Evolutionary conservation across 1,140 invertebrate species (phyloP), one percentile per base, ranked within the genome.

Genomic region (Drosophila subobscura): DNA sequence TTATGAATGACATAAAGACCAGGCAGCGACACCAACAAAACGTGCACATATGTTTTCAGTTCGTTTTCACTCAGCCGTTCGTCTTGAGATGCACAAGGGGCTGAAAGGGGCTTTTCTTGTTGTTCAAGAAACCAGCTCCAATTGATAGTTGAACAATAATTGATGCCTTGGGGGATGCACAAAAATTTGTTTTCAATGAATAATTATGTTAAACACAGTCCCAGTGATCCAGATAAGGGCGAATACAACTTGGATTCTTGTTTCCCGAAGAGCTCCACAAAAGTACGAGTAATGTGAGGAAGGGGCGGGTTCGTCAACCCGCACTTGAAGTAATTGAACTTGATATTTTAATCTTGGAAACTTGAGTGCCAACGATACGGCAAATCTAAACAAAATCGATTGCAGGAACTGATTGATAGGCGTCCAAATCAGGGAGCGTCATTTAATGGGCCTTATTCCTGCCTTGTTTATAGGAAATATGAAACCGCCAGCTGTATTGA

Each of bases 1-100:
- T 68, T 68, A 68, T 55, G 22, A 40, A 52, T 41, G 22, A 72
- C 72, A 72, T 72, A 72, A 72, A 72, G 29, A 10, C 3, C 29
- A 33, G 29, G 29, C 29, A 27, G 27, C 42, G 16, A n/a, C 66
- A 71, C 66, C 53, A 52, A 59, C 49, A 33, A 51, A 25, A 5
- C 8, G 29, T 33, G 59, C 51, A 41, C 49, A 33, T 22, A 16
- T 37, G 8, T 3, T 33, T 8, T 29, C 2, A 7, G 27, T 29
- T 29, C 6, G 27, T 5, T 1, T 2, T 29, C 5, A 29, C 6
- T 1, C 7, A 33, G 8, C 3, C 8, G 29, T 3, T 29, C 7
- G 29, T 1, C 7, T 8, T 7, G 29, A 29, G 29, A 29, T 7
- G 29, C 29, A 33, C 7, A 8, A 33, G 7, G 2, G 29, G 44